Percentiles rank a stretch among this genome's conserved stretches.
Evolutionary conservation across 2,888 invertebrate genomes (phyloP).

Genomic region (Neocrepidodera transversa): DNA sequence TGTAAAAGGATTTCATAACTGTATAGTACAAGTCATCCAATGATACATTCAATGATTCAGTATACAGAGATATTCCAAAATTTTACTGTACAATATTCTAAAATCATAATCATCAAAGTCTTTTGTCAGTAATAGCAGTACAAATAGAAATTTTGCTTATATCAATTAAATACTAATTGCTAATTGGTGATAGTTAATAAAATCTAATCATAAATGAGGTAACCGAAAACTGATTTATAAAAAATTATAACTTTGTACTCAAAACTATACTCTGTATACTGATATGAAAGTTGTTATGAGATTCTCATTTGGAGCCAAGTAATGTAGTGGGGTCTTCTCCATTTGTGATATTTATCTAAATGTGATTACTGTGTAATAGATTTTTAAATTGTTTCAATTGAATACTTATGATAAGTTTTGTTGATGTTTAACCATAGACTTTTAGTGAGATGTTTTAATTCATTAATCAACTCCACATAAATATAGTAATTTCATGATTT

Average conservation of each 20-base stretch:
- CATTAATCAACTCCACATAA: conserved; percentile 58
- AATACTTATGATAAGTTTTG: conserved; percentile 58
- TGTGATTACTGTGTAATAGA: conserved; percentile 61
- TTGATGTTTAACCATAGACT: conserved; percentile 61
- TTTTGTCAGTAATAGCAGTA: too few relatives aligned
- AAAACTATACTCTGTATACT: conserved; percentile 2
- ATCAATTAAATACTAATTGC: too few relatives aligned
- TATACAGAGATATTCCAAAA: conserved; percentile 10
- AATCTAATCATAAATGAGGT: too few relatives aligned
- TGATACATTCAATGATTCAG: conserved; percentile 28
- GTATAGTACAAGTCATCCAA: conserved; percentile 38
- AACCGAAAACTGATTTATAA: too few relatives aligned
- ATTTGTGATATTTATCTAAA: conserved; percentile 61
- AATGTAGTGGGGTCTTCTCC: conserved; percentile 56
- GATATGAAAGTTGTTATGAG: conserved; percentile 48
- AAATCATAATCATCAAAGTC: too few relatives aligned
- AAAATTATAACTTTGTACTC: too few relatives aligned
- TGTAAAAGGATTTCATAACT: conserved; percentile 46
- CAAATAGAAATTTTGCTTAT: too few relatives aligned
- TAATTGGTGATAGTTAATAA: too few relatives aligned
- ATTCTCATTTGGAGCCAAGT: conserved; percentile 54
- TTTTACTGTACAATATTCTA: too few relatives aligned
- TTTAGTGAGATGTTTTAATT: conserved; percentile 61
- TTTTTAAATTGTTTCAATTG: conserved; percentile 60
- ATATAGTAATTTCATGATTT: conserved; percentile 55